Evolutionary conservation across 2,888 invertebrate species (phyloP).

Genomic region (Falcaria lacertinaria): DNA sequence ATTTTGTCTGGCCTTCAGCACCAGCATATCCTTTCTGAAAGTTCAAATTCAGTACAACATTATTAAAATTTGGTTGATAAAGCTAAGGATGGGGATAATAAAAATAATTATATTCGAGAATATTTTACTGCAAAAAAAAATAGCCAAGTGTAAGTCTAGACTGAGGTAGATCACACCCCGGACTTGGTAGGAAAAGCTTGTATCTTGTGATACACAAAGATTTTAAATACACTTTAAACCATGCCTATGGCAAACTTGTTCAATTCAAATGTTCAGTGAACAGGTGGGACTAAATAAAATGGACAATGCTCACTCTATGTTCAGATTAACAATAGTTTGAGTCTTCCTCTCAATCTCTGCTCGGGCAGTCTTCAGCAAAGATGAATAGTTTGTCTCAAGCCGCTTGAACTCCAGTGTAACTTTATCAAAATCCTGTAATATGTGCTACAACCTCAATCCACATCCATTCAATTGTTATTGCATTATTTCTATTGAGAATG

Average conservation of each 20-base stretch:
- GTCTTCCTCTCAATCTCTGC: constrained; percentile 66
- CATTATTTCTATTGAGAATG: too few species aligned
- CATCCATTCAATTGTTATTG: constrained; percentile 38
- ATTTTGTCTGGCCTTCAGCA: constrained; percentile 42
- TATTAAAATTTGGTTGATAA: too few species aligned
- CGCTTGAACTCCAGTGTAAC: constrained; percentile 49
- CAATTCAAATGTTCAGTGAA: background rate
- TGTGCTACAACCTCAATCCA: constrained; percentile 68
- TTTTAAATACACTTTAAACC: background rate
- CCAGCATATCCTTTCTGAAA: constrained; percentile 59
- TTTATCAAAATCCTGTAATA: constrained; percentile 70
- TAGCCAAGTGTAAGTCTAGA: too few species aligned
- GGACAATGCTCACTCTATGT: constrained; percentile 53
- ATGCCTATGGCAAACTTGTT: too few species aligned
- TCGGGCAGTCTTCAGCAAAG: constrained; percentile 60
- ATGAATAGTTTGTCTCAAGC: constrained; percentile 59
- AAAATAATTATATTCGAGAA: too few species aligned
- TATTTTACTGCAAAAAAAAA: too few species aligned
- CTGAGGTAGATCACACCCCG: too few species aligned
- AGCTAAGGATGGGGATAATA: too few species aligned
- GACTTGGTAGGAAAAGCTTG: too few species aligned
- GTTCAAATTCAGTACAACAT: too few species aligned
- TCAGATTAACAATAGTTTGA: constrained; percentile 51
- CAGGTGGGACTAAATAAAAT: background rate
- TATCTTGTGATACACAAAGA: constrained; percentile 1